Conservation (phyloP, 1,140 invertebrate species). For the Drosophila subobscura region DNA sequence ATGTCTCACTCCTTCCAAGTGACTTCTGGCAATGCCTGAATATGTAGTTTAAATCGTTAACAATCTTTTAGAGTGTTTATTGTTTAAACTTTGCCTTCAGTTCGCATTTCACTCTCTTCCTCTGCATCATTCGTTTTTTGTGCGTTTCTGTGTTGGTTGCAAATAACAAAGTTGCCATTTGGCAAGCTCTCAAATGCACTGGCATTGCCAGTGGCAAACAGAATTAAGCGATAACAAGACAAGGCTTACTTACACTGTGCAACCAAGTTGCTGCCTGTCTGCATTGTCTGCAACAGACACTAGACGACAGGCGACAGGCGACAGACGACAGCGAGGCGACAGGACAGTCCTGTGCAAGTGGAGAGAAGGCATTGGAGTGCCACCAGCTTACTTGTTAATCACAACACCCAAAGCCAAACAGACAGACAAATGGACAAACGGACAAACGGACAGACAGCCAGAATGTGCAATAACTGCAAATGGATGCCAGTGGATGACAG, state of each 20-base stretch:
- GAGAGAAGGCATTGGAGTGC: conserved; percentile 15
- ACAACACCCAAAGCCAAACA: conserved; percentile 47
- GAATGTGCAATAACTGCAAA: conserved; percentile 50
- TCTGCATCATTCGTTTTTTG: not conserved
- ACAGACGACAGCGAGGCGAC: conserved; percentile 10
- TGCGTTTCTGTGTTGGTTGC: conserved; percentile 8
- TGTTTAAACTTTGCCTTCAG: conserved; percentile 15
- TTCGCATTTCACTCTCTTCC: too few species aligned
- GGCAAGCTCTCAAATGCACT: not conserved
- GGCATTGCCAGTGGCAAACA: conserved; percentile 34
- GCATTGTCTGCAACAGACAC: conserved; percentile 15
- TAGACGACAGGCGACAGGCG: not conserved
- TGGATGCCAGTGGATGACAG: conserved; percentile 12
- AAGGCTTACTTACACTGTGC: conserved; percentile 29
- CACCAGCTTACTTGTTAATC: conserved; percentile 54
- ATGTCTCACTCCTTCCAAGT: too few species aligned
- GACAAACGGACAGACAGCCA: too few species aligned
- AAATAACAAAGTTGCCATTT: conserved; percentile 13
- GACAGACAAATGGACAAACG: not conserved
- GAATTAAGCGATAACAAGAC: conserved; percentile 38
- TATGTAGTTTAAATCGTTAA: not conserved
- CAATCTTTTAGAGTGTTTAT: conserved; percentile 39
- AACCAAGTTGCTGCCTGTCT: conserved; percentile 16
- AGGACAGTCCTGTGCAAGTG: not conserved
- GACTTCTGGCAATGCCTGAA: too few species aligned